These are phyloP conservation scores for Spizaetus ornatus DNA, from an alignment of 2,113 vertebrate species.

Conservation along the genomic window DNA sequence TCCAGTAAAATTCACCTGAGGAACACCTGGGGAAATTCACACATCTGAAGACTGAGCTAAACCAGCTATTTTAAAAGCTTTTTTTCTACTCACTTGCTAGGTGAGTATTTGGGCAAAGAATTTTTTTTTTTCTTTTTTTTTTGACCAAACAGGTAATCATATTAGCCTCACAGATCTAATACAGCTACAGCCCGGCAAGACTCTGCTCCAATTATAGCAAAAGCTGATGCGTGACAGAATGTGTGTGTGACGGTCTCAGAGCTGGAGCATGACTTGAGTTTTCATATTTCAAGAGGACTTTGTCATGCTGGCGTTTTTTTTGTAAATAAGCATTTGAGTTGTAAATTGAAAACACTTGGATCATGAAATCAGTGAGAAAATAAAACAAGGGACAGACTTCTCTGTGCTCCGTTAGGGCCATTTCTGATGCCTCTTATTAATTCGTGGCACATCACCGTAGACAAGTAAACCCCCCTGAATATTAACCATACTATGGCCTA, in stretches of 20 bases:
- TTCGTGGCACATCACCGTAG: neutral
- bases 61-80: neutral
- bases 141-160: neutral
- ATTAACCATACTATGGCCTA: neutral
- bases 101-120: neutral
- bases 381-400: neutral
- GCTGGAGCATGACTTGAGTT: neutral
- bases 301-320: neutral
- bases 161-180: neutral
- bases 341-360: slow-evolving; percentile 59
- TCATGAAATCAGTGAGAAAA: slow-evolving; percentile 31
- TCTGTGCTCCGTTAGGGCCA: neutral
- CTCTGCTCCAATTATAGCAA: slow-evolving; percentile 10
- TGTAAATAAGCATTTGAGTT: slow-evolving; percentile 37
- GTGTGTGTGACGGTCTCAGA: neutral
- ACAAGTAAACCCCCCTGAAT: neutral
- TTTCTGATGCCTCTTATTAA: neutral
- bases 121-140: neutral
- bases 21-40: neutral
- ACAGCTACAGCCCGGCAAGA: neutral
- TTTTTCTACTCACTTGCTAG: neutral
- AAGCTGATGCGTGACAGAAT: slow-evolving; percentile 26
- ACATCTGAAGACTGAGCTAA: neutral
- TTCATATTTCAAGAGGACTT: slow-evolving; percentile 21
- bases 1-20: neutral